Evolutionary conservation across 2,888 invertebrate genomes (phyloP).

Genomic region (Cryptus viduatorius): DNA sequence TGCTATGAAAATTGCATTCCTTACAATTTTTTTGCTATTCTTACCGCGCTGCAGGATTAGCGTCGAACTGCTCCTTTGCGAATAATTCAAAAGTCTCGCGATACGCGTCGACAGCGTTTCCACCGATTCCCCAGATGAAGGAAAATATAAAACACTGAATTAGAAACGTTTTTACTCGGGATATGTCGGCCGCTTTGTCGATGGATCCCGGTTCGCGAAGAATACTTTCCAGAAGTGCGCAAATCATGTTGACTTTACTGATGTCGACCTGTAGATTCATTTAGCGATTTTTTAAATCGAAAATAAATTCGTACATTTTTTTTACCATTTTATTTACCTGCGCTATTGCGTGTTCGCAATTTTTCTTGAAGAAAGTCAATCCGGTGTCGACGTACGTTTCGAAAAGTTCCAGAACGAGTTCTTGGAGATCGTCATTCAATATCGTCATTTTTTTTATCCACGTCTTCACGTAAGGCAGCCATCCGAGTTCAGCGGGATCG

Average conservation of each 20-base stretch:
- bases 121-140: slow-evolving; percentile 95
- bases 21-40: neutral
- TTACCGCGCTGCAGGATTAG: slow-evolving; percentile 89
- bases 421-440: slow-evolving; percentile 87
- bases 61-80: slow-evolving; percentile 90
- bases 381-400: slow-evolving; percentile 89
- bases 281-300: neutral
- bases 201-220: slow-evolving; percentile 88
- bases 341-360: slow-evolving; percentile 90
- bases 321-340: slow-evolving; percentile 87
- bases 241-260: slow-evolving; percentile 92
- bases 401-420: slow-evolving; percentile 90
- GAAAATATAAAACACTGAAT: slow-evolving; percentile 93
- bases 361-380: slow-evolving; percentile 88
- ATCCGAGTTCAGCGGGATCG: slow-evolving; percentile 93
- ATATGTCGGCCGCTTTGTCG: slow-evolving; percentile 87
- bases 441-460: slow-evolving; percentile 89
- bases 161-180: slow-evolving; percentile 88
- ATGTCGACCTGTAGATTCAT: slow-evolving; percentile 89
- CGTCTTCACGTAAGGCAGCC: slow-evolving; percentile 92
- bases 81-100: slow-evolving; percentile 90
- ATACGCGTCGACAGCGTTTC: slow-evolving; percentile 91
- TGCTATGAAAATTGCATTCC: neutral
- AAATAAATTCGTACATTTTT: slow-evolving; percentile 12
- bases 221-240: slow-evolving; percentile 90